These are phyloP conservation scores for Drosophila paramelanica DNA, from an alignment of 2,888 invertebrate species.

Conservation along the genomic window DNA sequence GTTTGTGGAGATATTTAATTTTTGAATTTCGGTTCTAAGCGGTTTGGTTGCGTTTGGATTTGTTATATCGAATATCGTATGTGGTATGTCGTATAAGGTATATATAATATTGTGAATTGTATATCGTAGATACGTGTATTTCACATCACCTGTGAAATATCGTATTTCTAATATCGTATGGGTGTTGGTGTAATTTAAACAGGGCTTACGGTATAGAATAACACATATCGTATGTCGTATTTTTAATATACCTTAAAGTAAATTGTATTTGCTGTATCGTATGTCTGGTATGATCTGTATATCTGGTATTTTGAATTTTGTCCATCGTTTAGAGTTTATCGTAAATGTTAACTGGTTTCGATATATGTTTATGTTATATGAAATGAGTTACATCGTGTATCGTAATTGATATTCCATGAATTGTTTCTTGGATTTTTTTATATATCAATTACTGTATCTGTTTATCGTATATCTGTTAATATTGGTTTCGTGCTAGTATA, in stretches of 20 bases:
- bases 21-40: constrained; percentile 6
- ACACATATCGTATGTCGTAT: not conserved
- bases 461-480: too few relatives aligned
- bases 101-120: not conserved
- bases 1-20: constrained; percentile 29
- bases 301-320: not conserved
- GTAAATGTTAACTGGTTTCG: not conserved
- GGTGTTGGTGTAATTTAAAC: too few relatives aligned
- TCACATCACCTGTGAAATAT: not conserved
- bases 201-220: not conserved
- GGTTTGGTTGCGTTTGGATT: not conserved
- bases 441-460: too few relatives aligned
- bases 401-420: too few relatives aligned
- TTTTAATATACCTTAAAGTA: not conserved
- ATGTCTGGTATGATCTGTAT: not conserved
- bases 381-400: too few relatives aligned
- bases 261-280: not conserved
- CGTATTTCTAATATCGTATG: not conserved
- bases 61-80: constrained; percentile 2
- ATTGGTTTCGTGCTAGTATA: not conserved
- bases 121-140: not conserved
- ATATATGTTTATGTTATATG: too few relatives aligned
- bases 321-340: not conserved
- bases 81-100: not conserved
- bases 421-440: too few relatives aligned